Evolutionary conservation across 2,888 invertebrate species (phyloP), one percentile per base, ranked within the genome.

Genomic region (Melieria picta): DNA sequence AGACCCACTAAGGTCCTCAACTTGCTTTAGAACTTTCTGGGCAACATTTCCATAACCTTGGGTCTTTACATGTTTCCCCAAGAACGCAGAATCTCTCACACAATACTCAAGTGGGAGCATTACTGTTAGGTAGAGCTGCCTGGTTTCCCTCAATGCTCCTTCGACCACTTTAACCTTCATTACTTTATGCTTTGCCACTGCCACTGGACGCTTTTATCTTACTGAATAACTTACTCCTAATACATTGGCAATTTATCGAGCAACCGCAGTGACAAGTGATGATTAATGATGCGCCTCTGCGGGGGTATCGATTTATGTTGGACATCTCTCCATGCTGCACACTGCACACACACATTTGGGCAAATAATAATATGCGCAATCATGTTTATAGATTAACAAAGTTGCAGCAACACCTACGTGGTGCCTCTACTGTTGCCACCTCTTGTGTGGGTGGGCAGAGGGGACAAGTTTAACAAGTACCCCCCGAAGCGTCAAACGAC

Each of bases 321-420:
- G 50, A 61, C 47, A 56, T 7, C 42, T 45, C 16, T 30, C 11
- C 4, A 10, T 43, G 30, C n/a, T 45, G 30, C 16, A 43, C 13
- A 1, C 9, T 64, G 5, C n/a, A 43, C 42, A 11, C 68, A 72
- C 69, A 75, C 74, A 65, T n/a, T 55, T 10, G 71, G 47, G 72
- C 74, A 73, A 75, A 71, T 77, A 74, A 77, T 78, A 76, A 77
- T 76, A 76, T 75, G 76, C 76, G 73, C 75, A 78, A 77, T 77
- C 76, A 76, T 77, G 78, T 76, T 76, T 71, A 75, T 72, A 69
- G 68, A 69, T 71, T 65, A 64, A 72, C 69, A 73, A 73, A 58
- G 63, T 73, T 64, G 68, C 57, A 46, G 46, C 6, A 16, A 52
- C 9, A 52, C 13, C 11, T 52, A 13, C 52, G 13, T n/a, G n/a